A percentile compares a stretch with the other conserved stretches of the same genome.
Evolutionary conservation across 2,797 vertebrate species (phyloP).

Genomic region (Acanthiza pusilla): DNA sequence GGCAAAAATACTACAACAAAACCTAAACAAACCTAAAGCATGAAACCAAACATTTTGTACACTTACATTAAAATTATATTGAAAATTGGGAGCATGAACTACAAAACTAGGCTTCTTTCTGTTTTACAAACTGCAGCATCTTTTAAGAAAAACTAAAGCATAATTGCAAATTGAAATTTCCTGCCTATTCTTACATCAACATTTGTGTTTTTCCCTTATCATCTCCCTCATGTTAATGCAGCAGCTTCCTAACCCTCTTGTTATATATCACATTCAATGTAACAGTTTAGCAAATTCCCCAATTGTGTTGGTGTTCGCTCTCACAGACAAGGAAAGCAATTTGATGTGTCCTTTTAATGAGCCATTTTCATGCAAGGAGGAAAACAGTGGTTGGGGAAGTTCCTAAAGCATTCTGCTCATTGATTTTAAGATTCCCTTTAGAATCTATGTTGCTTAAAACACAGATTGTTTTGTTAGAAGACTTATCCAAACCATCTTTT

Average conservation of each 20-base stretch:
- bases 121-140: background rate
- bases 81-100: conserved; percentile 35
- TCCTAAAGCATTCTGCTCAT: conserved; percentile 18
- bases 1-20: background rate
- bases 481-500: background rate
- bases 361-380: conserved; percentile 2
- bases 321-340: conserved; percentile 2
- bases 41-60: background rate
- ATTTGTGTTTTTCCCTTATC: conserved; percentile 35
- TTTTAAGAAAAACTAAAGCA: conserved; percentile 21
- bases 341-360: conserved; percentile 36
- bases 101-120: conserved; percentile 40
- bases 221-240: background rate
- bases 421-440: conserved; percentile 22
- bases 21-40: conserved; percentile 7
- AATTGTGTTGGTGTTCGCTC: background rate
- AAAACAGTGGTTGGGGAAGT: conserved; percentile 30
- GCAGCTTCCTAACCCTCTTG: conserved; percentile 1
- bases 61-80: conserved; percentile 1
- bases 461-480: background rate
- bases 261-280: background rate
- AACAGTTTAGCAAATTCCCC: conserved; percentile 11
- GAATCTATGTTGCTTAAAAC: conserved; percentile 6
- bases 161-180: conserved; percentile 57
- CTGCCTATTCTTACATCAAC: conserved; percentile 29